These are phyloP conservation scores for Gnatocerus cornutus DNA, from an alignment of 2,888 invertebrate species.

Conservation along the genomic window DNA sequence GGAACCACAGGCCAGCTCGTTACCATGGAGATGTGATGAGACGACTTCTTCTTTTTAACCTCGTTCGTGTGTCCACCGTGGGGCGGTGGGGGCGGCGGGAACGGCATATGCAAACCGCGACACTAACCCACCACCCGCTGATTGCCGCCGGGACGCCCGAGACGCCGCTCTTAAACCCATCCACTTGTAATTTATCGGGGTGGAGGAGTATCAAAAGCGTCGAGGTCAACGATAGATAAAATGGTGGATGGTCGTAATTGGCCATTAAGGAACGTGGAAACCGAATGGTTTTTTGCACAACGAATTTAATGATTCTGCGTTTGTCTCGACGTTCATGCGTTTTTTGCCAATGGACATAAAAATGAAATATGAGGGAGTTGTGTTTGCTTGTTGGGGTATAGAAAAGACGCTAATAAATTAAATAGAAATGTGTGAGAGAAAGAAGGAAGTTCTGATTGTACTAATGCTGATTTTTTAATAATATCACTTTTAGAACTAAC, in stretches of 20 bases:
- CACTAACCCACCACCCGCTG: conserved; percentile 58
- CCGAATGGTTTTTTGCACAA: conserved; percentile 20
- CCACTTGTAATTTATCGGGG: conserved; percentile 38
- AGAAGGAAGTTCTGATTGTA: not conserved
- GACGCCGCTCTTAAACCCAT: conserved; percentile 43
- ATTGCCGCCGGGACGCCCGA: conserved; percentile 57
- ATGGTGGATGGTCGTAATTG: conserved; percentile 35
- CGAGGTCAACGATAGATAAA: conserved; percentile 32
- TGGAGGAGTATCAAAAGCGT: conserved; percentile 29
- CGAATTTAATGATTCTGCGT: conserved; percentile 37
- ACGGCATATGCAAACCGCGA: conserved; percentile 59
- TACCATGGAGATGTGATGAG: conserved; percentile 73
- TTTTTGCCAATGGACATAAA: conserved; percentile 31
- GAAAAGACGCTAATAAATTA: conserved; percentile 29
- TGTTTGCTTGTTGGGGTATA: conserved; percentile 12
- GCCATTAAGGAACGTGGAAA: conserved; percentile 26
- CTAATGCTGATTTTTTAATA: too few species aligned
- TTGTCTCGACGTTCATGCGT: conserved; percentile 38
- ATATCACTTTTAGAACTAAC: too few species aligned
- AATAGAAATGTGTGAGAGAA: conserved; percentile 11
- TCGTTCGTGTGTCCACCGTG: conserved; percentile 70
- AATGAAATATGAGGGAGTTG: conserved; percentile 29
- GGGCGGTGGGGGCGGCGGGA: conserved; percentile 54
- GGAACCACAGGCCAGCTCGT: conserved; percentile 71
- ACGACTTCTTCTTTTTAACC: conserved; percentile 72